Evolutionary conservation across 1,140 invertebrate genomes (phyloP), one percentile per base, ranked within the genome.

Genomic region (Drosophila mojavensis): DNA sequence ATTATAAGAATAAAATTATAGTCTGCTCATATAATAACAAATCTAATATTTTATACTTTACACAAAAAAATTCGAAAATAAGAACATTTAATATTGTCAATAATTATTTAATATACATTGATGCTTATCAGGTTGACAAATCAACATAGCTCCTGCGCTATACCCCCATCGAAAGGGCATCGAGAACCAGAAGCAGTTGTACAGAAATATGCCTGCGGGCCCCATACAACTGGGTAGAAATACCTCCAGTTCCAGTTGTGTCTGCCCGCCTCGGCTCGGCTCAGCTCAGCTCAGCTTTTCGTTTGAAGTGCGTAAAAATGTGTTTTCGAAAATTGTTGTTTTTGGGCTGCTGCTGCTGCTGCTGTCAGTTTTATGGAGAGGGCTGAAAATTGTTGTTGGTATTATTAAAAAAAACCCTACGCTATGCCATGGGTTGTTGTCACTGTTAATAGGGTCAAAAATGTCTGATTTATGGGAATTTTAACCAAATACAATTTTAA

Each of bases 221-320:
- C 7, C 28, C 47, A 36, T 24, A 56, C 7, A 56, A 56, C 60
- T 39, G 55, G 58, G 41, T 15, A 15, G 15, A 17, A 15, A 55
- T 36, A 75, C 69, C 75, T 75, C 43, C 72, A 78, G 60, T 77
- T 77, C 43, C 72, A 78, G 65, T 77, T 68, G 63, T 58, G 43
- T 47, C 47, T 26, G 36, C 36, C 3, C 36, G 10, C 3, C 36
- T 39, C 36, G 33, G 33, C 33, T 33, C 6, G 2, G 30, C 30
- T 39, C 10, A 3, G 33, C 33, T 36, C 33, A 36, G 36, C 36
- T 39, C 61, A 51, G 50, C 26, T 45, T 65, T 75, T 69, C 56
- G 72, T 78, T 78, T 78, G 75, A 78, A 75, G 75, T 78, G 65
- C 70, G 66, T 51, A 74, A 65, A 75, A 78, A 67, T 78, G 65